Conservation (phyloP, 2,888 invertebrate species). For the Peribatodes rhomboidaria region DNA sequence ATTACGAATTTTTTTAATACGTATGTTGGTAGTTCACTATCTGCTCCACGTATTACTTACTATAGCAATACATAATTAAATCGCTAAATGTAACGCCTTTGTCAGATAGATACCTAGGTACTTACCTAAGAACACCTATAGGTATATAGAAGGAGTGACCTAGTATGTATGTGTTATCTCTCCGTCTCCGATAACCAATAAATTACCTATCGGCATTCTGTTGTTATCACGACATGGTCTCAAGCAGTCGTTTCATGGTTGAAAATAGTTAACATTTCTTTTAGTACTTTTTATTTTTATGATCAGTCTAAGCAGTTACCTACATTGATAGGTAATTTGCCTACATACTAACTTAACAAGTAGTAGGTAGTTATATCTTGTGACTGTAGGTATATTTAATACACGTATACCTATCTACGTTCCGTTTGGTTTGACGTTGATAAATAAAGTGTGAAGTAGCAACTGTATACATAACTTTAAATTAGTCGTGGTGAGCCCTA, state of each 20-base stretch:
- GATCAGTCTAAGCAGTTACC: too few relatives aligned
- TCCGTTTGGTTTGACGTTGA: not conserved
- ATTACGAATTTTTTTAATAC: too few relatives aligned
- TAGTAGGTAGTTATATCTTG: not conserved
- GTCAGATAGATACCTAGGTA: not conserved
- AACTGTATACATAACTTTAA: constrained; percentile 8
- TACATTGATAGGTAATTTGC: too few relatives aligned
- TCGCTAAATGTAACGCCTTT: constrained; percentile 28
- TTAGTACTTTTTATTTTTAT: not conserved
- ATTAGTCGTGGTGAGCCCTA: not conserved
- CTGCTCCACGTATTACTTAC: too few relatives aligned
- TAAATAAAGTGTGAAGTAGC: constrained; percentile 6
- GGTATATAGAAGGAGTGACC: constrained; percentile 39
- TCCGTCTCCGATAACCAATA: constrained; percentile 69
- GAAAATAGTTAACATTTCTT: not conserved
- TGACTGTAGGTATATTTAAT: not conserved
- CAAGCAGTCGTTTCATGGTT: constrained; percentile 37
- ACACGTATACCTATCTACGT: not conserved
- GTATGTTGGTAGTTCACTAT: too few relatives aligned
- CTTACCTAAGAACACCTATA: not conserved
- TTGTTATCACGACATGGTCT: constrained; percentile 60
- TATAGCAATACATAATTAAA: too few relatives aligned
- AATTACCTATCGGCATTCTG: constrained; percentile 59
- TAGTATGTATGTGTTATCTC: constrained; percentile 65
- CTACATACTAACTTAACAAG: too few relatives aligned